A percentile compares a stretch with the other conserved stretches of the same genome.
Evolutionary conservation across 2,113 vertebrate species (phyloP).

Genomic region (Fregetta grallaria): DNA sequence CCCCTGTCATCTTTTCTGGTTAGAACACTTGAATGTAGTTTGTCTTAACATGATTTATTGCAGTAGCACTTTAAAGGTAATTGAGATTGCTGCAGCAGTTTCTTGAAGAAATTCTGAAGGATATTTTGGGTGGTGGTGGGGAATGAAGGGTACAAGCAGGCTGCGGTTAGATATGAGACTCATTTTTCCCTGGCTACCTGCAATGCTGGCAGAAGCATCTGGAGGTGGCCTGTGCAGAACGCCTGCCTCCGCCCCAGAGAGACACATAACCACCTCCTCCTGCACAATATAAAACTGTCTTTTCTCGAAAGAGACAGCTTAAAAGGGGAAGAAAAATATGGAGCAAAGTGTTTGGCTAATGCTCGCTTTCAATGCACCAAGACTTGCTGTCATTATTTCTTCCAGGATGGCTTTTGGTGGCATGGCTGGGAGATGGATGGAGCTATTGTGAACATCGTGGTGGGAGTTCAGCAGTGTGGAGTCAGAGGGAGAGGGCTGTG

Average conservation of each 20-base stretch:
- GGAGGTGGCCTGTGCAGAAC: not conserved
- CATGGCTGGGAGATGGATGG: conserved; percentile 33
- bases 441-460: not conserved
- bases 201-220: not conserved
- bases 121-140: not conserved
- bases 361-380: not conserved
- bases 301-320: not conserved
- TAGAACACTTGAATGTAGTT: not conserved
- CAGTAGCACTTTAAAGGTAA: not conserved
- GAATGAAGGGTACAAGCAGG: not conserved
- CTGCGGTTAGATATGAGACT: not conserved
- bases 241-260: not conserved
- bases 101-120: not conserved
- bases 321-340: conserved; percentile 29
- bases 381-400: not conserved
- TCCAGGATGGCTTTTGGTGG: not conserved
- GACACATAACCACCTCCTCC: not conserved
- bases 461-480: not conserved
- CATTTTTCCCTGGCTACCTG: not conserved
- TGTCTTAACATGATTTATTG: conserved; percentile 4
- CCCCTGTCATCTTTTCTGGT: not conserved
- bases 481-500: not conserved
- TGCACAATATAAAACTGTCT: not conserved
- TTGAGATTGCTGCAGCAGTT: conserved; percentile 33
- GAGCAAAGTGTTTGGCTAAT: not conserved